Evolutionary conservation across 2,113 vertebrate species (phyloP), one percentile per base, ranked within the genome.

Genomic region (Ibidorhyncha struthersii): DNA sequence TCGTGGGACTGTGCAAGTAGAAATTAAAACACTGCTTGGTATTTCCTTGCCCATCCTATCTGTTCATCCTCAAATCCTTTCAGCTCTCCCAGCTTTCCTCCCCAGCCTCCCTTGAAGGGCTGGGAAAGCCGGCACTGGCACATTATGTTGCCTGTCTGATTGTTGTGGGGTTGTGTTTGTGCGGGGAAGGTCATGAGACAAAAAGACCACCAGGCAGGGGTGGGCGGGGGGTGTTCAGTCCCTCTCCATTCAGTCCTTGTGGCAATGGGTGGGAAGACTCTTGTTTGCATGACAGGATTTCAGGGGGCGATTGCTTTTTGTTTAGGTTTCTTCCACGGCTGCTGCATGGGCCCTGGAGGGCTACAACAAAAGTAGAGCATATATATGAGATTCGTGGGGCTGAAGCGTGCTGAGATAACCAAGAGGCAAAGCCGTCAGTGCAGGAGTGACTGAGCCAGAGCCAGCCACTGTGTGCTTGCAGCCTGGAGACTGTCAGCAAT

Each of bases 181-280:
- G 92, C 2, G 36, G 82, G 66, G 89, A 96, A 97, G 95, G 97
- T 97, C 95, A 97, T 7, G 6, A 85, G 91, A 97, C 95, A 96
- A 93, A 97, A 94, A 93, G 96, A 94, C 97, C 96, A 97, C 97
- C 96, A 82, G 94, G 92, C 80, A 90, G 78, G 62, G 56, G n/a
- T 62, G 80, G 66, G 29, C 3, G 32, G 76, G 87, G 86, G 84
- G 18, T 29, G 69, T 81, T 93, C 83, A 71, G 49, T 88, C 81
- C 72, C 43, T 61, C 77, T 72, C 88, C 85, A 95, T 98, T 97
- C 96, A 97, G 62, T 32, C 82, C 70, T 58, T 56, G 82, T 86
- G 72, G 87, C 34, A 6, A 49, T 94, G 96, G 82, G 81, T 97
- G 95, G 95, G 96, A 96, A 96, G 92, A 94, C 74, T 47, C 95